These are phyloP conservation scores for Tamandua tetradactyla DNA, from an alignment of 2,797 vertebrate species.

Conservation along the genomic window DNA sequence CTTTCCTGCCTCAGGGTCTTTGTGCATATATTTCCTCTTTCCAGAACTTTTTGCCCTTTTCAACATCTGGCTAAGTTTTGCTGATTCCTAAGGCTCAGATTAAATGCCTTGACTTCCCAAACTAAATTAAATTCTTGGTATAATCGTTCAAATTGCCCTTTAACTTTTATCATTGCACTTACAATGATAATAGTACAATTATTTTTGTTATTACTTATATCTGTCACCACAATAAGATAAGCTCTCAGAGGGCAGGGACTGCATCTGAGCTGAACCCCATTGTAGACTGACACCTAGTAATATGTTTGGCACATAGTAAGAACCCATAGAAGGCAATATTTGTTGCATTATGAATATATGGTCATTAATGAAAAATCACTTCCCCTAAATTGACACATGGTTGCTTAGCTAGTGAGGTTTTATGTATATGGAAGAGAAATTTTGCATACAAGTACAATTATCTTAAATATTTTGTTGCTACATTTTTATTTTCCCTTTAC, in stretches of 20 bases:
- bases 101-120: neutral
- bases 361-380: slow-evolving; percentile 1
- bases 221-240: neutral
- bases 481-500: slow-evolving; percentile 16
- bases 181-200: neutral
- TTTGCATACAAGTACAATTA: neutral
- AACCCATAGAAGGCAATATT: neutral
- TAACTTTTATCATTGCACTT: neutral
- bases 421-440: neutral
- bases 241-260: neutral
- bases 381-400: neutral
- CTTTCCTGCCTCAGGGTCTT: neutral
- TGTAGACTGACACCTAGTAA: neutral
- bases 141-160: neutral
- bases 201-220: neutral
- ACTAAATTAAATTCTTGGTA: neutral
- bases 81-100: neutral
- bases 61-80: neutral
- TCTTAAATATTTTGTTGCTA: slow-evolving; percentile 4
- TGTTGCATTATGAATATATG: neutral
- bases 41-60: neutral
- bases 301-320: neutral
- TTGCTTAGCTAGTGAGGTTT: neutral
- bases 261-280: neutral
- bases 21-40: neutral